Evolutionary conservation across 2,888 invertebrate species (phyloP).

Genomic region (Zhengitettix transpicula): DNA sequence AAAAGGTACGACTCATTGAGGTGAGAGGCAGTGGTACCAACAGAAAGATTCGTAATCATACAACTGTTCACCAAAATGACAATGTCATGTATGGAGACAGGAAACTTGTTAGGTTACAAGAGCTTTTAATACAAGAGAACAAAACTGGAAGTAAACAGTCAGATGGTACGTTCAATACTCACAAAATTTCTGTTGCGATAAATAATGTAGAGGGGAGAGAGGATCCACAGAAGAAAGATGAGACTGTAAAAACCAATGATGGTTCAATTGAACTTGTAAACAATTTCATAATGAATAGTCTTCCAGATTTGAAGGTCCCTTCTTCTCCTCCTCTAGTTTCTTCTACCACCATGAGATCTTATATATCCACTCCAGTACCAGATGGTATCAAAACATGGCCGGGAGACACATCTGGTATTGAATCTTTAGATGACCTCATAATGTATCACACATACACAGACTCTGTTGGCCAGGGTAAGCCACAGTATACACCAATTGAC

Average conservation of each 20-base stretch:
- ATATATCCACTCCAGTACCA: background rate
- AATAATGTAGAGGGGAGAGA: no score
- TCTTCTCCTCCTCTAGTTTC: background rate
- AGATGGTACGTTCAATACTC: no score
- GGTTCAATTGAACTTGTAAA: background rate
- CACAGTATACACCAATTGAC: background rate
- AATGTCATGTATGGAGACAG: no score
- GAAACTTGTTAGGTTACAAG: no score
- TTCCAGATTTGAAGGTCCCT: slow-evolving; percentile 2
- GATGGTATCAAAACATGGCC: slow-evolving; percentile 5
- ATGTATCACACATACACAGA: slow-evolving; percentile 11
- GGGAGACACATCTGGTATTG: background rate
- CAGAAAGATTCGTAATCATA: no score
- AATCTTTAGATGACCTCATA: slow-evolving; percentile 7
- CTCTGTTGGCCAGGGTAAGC: background rate
- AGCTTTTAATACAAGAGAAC: no score
- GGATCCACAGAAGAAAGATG: background rate
- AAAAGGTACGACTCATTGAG: no score
- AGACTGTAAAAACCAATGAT: background rate
- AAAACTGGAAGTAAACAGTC: no score
- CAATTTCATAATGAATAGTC: slow-evolving; percentile 2
- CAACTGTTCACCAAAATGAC: no score
- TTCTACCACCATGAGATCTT: background rate
- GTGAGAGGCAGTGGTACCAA: no score
- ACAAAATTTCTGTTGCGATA: no score